Percentiles rank a stretch among this genome's conserved stretches.
These are phyloP conservation scores for Cepaea nemoralis DNA, from an alignment of 1,140 invertebrate genomes.

Conservation along the genomic window DNA sequence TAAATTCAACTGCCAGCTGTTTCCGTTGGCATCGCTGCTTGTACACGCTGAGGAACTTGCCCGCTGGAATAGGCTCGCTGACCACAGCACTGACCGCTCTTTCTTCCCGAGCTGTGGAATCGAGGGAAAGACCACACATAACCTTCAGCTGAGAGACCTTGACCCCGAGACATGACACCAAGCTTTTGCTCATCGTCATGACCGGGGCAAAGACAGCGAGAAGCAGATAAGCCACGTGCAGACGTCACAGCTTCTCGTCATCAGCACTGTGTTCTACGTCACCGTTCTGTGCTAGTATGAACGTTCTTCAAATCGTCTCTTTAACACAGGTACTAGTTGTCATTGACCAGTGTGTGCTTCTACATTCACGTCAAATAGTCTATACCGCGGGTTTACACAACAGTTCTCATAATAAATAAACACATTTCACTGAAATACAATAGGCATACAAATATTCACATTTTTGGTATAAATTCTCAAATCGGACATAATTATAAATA, in stretches of 20 bases:
- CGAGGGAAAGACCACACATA: slow-evolving; percentile 49
- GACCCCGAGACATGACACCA: slow-evolving; percentile 40
- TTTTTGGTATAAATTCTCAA: no score
- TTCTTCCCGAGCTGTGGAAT: slow-evolving; percentile 55
- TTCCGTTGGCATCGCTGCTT: slow-evolving; percentile 51
- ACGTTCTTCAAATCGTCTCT: no score
- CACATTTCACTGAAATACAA: no score
- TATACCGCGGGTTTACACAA: no score
- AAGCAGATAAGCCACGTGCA: not conserved
- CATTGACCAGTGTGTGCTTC: no score
- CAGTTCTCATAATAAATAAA: no score
- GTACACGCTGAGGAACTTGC: slow-evolving; percentile 50
- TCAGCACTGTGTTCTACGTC: no score
- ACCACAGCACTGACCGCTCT: slow-evolving; percentile 50
- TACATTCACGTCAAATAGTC: no score
- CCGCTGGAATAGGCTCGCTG: slow-evolving; percentile 49
- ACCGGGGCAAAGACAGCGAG: not conserved
- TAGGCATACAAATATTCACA: no score
- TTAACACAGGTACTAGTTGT: no score
- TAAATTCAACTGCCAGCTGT: slow-evolving; percentile 56
- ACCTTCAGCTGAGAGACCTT: slow-evolving; percentile 49
- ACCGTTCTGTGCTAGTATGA: no score
- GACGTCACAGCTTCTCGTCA: not conserved
- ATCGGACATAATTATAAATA: no score
- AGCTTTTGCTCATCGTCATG: slow-evolving; percentile 47